Conservation (phyloP, 2,113 vertebrate species). For the Scomber scombrus region DNA sequence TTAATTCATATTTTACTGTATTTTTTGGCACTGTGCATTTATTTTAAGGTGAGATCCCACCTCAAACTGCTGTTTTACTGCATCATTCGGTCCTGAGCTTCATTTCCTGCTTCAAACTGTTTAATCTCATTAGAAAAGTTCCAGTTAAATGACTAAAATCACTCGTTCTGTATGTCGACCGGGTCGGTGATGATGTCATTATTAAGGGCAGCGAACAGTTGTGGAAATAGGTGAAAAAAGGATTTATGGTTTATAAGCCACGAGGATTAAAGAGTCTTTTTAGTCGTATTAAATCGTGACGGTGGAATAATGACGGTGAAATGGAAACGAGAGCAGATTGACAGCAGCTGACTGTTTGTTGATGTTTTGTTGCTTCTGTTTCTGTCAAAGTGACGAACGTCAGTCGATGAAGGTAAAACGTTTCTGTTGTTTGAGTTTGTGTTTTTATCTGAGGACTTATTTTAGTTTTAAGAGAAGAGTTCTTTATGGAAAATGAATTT, state of each 20-base stretch:
- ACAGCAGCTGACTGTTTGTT: constrained; percentile 1
- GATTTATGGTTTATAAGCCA: constrained; percentile 61
- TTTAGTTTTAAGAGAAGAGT: too few species aligned
- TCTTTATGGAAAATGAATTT: too few species aligned
- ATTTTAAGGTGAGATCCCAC: background rate
- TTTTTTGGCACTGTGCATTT: background rate
- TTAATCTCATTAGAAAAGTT: background rate
- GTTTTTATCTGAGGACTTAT: background rate
- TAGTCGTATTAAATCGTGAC: constrained; percentile 53
- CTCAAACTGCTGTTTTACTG: too few species aligned
- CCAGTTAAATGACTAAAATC: background rate
- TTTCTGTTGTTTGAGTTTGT: background rate
- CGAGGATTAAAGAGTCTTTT: constrained; percentile 66
- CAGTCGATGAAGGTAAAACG: constrained; percentile 45
- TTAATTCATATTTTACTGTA: background rate
- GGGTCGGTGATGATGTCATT: constrained; percentile 27
- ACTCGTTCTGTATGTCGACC: background rate
- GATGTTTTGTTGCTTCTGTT: background rate
- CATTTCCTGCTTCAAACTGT: background rate
- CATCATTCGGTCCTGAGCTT: background rate
- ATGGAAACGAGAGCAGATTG: constrained; percentile 22
- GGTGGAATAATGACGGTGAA: constrained; percentile 18
- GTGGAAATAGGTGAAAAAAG: constrained; percentile 46
- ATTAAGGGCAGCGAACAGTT: constrained; percentile 29
- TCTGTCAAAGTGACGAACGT: constrained; percentile 18